These are phyloP conservation scores for Listronotus bonariensis DNA, from an alignment of 1,140 invertebrate species.

Conservation along the genomic window DNA sequence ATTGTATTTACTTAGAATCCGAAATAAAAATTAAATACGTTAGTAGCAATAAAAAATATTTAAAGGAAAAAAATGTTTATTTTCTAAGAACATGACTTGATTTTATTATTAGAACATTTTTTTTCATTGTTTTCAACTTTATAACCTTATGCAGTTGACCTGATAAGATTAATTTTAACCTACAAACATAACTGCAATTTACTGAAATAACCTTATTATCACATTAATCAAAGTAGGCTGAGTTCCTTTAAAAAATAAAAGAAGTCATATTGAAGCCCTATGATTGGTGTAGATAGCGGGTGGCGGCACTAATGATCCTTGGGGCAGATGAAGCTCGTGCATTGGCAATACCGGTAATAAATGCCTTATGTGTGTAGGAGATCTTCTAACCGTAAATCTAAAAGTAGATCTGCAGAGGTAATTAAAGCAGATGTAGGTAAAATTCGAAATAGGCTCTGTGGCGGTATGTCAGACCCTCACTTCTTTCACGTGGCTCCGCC, in stretches of 20 bases:
- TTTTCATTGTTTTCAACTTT: not conserved
- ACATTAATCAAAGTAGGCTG: slow-evolving; percentile 24
- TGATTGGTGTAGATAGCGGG: slow-evolving; percentile 61
- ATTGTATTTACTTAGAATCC: too few relatives aligned
- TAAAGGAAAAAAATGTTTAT: too few relatives aligned
- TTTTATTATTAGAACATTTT: too few relatives aligned
- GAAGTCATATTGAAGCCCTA: slow-evolving; percentile 63
- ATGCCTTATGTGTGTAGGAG: slow-evolving; percentile 74
- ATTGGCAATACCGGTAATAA: slow-evolving; percentile 67
- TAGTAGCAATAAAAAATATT: too few relatives aligned
- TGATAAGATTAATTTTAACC: slow-evolving; percentile 10
- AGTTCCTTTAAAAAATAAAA: not conserved
- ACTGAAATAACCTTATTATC: slow-evolving; percentile 27
- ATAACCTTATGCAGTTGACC: not conserved
- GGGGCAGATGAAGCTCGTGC: slow-evolving; percentile 60
- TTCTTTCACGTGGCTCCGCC: too few relatives aligned
- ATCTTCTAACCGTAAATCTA: slow-evolving; percentile 71
- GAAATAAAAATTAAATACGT: too few relatives aligned
- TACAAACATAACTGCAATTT: slow-evolving; percentile 1
- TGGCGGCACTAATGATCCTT: slow-evolving; percentile 58
- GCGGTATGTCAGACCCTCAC: too few relatives aligned
- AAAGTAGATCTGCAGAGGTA: slow-evolving; percentile 29
- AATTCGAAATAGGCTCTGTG: too few relatives aligned
- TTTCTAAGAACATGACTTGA: too few relatives aligned
- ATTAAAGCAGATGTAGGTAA: too few relatives aligned